Base-by-base conservation (phyloP, 1,140 invertebrate species). In the Chironomus tepperi region DNA sequence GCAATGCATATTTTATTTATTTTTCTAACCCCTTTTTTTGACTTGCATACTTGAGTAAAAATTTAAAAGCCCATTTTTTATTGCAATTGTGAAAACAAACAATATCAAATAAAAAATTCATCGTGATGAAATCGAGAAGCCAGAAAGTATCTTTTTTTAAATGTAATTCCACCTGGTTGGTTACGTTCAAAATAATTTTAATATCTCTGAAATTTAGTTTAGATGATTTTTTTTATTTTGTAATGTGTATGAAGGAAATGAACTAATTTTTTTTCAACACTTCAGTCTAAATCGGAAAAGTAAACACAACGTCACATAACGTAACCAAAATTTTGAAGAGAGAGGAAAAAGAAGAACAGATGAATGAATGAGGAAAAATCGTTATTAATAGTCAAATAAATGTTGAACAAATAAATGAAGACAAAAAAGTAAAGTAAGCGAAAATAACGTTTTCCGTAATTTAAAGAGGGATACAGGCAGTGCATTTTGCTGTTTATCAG, bases 341-440 rank as follows among this genome's bases (percentile, higher is more conserved):
- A 57, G 47, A 12, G 8, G 43, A 47, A 15, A 47, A 34, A 2
- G 24, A 34, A 34, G 24, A 34, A 34, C 24, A 34, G 24, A 34
- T 34, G 24, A 34, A 34, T 34, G 24, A 34, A 34, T 3, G 47
- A 57, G 47, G 47, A 57, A 57, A 57, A 70, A 70, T 70, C 65
- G 18, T 21, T 70, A 18, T 70, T 70, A 70, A 70, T 70, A 70
- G 65, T 21, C 19, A 16, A 70, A 70, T 18, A 70, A 18, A 70
- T 70, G 65, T 70, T 70, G 65, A 70, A 18, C 65, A 70, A 70
- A 70, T 70, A 70, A 70, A 70, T 19, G 65, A 70, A 70, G 65
- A 70, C 15, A 18, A 70, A 18, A n/a, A 16, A 70, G 65, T 57
- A n/a, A 6, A 21, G 65, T 18, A 70, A 18, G 6, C n/a, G 8